Evolutionary conservation across 2,797 vertebrate genomes (phyloP).

Genomic region (Nyctalus aviator): DNA sequence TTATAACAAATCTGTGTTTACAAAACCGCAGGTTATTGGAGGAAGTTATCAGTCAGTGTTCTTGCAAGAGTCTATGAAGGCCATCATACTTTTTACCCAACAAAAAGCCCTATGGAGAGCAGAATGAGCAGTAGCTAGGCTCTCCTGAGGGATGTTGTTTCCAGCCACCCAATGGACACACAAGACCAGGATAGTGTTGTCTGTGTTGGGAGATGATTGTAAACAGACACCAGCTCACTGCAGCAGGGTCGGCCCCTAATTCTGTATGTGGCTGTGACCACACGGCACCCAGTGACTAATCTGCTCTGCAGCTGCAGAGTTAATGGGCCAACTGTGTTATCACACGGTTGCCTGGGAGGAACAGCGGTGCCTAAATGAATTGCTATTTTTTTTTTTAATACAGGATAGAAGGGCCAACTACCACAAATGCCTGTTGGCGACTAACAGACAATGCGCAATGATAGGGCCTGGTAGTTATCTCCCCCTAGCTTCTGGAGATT

Average conservation of each 20-base stretch:
- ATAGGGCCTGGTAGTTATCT: neutral
- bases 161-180: neutral
- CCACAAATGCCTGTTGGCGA: neutral
- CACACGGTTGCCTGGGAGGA: slow-evolving; percentile 42
- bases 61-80: neutral
- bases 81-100: neutral
- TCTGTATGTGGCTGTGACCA: slow-evolving; percentile 68
- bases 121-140: neutral
- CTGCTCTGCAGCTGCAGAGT: slow-evolving; percentile 72
- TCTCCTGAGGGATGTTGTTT: neutral
- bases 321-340: slow-evolving; percentile 43
- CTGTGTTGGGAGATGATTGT: slow-evolving; percentile 1
- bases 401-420: neutral
- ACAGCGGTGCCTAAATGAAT: neutral
- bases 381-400: neutral
- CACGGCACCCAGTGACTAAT: slow-evolving; percentile 42
- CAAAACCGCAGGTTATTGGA: slow-evolving; percentile 24
- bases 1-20: neutral
- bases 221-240: slow-evolving; percentile 62
- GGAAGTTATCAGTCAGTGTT: slow-evolving; percentile 1
- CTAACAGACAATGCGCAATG: neutral
- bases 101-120: neutral
- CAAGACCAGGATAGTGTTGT: slow-evolving; percentile 33
- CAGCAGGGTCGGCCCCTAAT: slow-evolving; percentile 73
- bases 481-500: neutral